A percentile compares a stretch with the other conserved stretches of the same genome.
These are phyloP conservation scores for Xiphias gladius DNA, from an alignment of 2,113 vertebrate genomes.

Conservation along the genomic window DNA sequence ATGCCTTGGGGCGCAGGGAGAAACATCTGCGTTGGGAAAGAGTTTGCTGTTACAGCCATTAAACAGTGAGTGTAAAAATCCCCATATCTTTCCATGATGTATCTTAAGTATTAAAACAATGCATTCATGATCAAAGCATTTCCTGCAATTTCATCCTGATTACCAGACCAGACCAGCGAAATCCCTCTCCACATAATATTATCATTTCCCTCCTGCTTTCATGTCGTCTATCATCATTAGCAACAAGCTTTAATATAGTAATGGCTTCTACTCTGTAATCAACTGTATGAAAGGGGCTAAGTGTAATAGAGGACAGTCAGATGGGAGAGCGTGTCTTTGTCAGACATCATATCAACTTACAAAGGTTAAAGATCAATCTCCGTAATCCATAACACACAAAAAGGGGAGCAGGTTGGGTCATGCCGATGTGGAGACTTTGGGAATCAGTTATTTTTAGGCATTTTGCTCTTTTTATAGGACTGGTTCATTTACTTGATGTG, in stretches of 20 bases:
- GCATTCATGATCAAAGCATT: constrained; percentile 47
- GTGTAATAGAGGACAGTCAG: not conserved
- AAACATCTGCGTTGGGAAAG: constrained; percentile 82
- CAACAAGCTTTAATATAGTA: constrained; percentile 31
- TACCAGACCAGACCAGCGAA: constrained; percentile 27
- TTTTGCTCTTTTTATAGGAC: not conserved
- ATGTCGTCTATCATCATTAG: constrained; percentile 42
- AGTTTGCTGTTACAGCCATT: constrained; percentile 81
- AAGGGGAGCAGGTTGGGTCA: not conserved
- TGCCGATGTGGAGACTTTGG: not conserved
- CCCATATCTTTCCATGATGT: constrained; percentile 1
- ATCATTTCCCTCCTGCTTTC: constrained; percentile 38
- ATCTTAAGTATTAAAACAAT: constrained; percentile 22
- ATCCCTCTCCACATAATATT: constrained; percentile 41
- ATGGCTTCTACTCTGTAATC: constrained; percentile 14
- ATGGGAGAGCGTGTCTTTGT: not conserved
- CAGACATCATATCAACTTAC: constrained; percentile 23
- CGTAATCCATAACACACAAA: not conserved
- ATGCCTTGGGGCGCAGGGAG: constrained; percentile 88
- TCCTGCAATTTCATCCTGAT: constrained; percentile 47
- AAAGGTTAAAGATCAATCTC: constrained; percentile 43
- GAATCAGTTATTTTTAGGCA: not conserved
- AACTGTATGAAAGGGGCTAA: constrained; percentile 18
- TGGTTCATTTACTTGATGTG: not conserved
- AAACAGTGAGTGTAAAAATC: constrained; percentile 84